Conservation (phyloP, 1,140 invertebrate genomes). For the Ceratina australensis region DNA sequence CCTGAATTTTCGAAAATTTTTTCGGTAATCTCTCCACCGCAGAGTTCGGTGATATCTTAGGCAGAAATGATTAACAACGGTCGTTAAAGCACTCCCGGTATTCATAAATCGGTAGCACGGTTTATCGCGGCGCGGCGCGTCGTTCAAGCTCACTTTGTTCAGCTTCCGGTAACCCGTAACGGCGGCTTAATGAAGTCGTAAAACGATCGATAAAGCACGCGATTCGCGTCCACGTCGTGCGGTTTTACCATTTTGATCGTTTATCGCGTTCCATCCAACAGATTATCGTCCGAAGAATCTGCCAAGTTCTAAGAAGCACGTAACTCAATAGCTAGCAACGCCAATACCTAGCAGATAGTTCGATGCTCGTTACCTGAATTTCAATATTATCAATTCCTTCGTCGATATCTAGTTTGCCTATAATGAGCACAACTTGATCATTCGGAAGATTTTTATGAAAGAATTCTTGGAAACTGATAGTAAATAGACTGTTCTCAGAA, state of each 20-base stretch:
- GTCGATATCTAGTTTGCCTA: too few species aligned
- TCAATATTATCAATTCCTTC: too few species aligned
- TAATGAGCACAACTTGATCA: too few species aligned
- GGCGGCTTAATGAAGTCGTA: slow-evolving; percentile 64
- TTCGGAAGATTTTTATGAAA: too few species aligned
- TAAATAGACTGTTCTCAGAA: too few species aligned
- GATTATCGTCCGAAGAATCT: neutral
- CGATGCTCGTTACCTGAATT: too few species aligned
- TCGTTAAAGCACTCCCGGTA: slow-evolving; percentile 49
- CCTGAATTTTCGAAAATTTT: slow-evolving; percentile 1
- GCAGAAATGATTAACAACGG: slow-evolving; percentile 51
- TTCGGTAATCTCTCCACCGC: neutral
- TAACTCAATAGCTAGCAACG: too few species aligned
- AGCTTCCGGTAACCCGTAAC: slow-evolving; percentile 53
- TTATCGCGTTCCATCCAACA: slow-evolving; percentile 38
- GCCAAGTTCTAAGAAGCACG: neutral
- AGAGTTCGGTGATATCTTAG: too few species aligned
- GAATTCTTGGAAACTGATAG: too few species aligned
- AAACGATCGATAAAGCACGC: slow-evolving; percentile 46
- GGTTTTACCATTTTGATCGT: slow-evolving; percentile 49
- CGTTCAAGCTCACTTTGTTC: slow-evolving; percentile 59
- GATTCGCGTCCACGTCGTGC: neutral
- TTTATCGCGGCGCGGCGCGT: slow-evolving; percentile 49
- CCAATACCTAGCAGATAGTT: too few species aligned
- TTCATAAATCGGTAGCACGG: slow-evolving; percentile 57